Evolutionary conservation across 1,140 invertebrate species (phyloP), one percentile per base, ranked within the genome.

Genomic region (Drosophila pachea): DNA sequence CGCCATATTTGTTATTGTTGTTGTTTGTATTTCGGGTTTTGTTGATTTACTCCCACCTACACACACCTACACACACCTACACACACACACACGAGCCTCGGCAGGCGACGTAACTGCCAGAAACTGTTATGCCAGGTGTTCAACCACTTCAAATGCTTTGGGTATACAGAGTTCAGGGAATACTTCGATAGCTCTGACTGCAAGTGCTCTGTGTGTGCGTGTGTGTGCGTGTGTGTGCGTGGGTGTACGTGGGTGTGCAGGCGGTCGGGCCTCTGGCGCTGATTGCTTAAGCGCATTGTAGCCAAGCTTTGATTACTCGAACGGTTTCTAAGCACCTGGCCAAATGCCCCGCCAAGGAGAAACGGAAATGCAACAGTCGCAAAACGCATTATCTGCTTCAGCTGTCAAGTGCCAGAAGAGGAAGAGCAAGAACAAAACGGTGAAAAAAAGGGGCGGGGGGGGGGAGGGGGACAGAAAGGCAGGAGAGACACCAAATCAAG

Each of bases 361-460:
- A 22, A 7, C 48, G n/a, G 48, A 64, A 73, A 69, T 68, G 78
- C 78, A 83, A 79, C 79, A 84, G 79, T 84, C 79, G 76, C 81
- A 84, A 84, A 84, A 84, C 79, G 81, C 79, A 79, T 84, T 84
- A 84, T 79, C 79, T 84, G 79, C 73, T 84, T 84, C 64, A 84
- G 63, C 73, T 79, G 81, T 64, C 69, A 78, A 83, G 75, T 83
- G 78, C 79, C 78, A 1, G 67, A 59, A 22, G 62, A 56, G 22
- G 35, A 54, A 29, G 50, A 7, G 4, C 0, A 33, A 29, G 4
- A 50, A 7, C 7, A 12, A 35, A 2, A 35, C 22, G 1, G 33
- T 40, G 40, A 12, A 50, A 49, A 48, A 38, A 42, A 52, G 47
- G n/a, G n/a, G n/a, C n/a, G n/a, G n/a, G n/a, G n/a, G n/a, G n/a